Evolutionary conservation across 1,140 invertebrate genomes (phyloP), one percentile per base, ranked within the genome.

Genomic region (Eriocheir sinensis): DNA sequence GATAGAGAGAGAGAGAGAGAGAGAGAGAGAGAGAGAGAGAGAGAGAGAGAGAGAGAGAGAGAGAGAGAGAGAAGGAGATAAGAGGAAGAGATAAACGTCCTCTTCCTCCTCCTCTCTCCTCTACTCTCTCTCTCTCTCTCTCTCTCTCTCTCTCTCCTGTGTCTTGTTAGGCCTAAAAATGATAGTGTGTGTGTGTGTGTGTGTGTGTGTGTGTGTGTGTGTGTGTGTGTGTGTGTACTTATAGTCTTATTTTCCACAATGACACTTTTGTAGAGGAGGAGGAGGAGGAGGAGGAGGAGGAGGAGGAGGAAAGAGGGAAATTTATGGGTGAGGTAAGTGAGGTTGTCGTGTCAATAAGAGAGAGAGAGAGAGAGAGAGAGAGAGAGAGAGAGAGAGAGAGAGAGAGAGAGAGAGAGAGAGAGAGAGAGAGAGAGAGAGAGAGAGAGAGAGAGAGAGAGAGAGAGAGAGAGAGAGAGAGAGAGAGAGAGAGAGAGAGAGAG

Each of bases 1-100:
- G 60, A 72, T 21, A 72, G 60, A 72, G 60, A 72, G 60, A 72
- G 60, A 72, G 4, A 72, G 21, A 72, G 60, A 72, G 60, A 72
- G 60, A 72, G 53, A 72, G 53, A 72, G 53, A 72, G 53, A 72
- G 53, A 72, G 53, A 72, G 53, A 72, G 53, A 72, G 53, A 21
- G 53, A 72, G 53, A 72, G 53, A 72, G 6, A 72, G 53, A 72
- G 53, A 72, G 6, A 72, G 53, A 72, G 53, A 72, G 53, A 72
- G 53, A 72, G 6, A 72, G 53, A 72, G 53, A 72, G 21, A 72
- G 21, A 12, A 27, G 15, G 44, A 48, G 44, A 48, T 8, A 15
- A 8, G 15, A 48, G 15, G 15, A 48, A 8, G 44, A 48, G 15
- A 48, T 8, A 8, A 8, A 48, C 44, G 44, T 48, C 44, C 44